These are phyloP conservation scores for Meta bourneti DNA, from an alignment of 2,888 invertebrate genomes.

Conservation along the genomic window DNA sequence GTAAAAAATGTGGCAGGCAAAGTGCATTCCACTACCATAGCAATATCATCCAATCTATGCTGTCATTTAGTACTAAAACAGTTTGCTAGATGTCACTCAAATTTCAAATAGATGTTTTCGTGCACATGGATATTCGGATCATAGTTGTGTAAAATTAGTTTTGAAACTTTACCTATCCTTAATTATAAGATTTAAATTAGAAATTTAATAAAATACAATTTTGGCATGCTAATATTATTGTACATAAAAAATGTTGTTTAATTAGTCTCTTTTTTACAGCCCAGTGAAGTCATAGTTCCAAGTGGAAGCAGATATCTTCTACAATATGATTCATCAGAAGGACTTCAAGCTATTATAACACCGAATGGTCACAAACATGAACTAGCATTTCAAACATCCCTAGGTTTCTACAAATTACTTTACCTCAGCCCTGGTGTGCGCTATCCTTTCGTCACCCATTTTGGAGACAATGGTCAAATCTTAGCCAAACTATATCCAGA, in stretches of 20 bases:
- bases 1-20: no score
- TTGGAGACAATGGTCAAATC: constrained; percentile 90
- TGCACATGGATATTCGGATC: no score
- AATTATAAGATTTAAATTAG: neutral
- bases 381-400: constrained; percentile 93
- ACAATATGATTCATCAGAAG: constrained; percentile 89
- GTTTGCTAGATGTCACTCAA: no score
- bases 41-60: no score
- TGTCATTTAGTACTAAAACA: no score
- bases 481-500: constrained; percentile 94
- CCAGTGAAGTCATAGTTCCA: constrained; percentile 93
- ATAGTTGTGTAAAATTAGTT: no score
- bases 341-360: constrained; percentile 90
- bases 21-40: no score
- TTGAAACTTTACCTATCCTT: neutral
- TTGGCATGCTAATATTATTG: neutral
- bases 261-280: constrained; percentile 81
- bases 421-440: constrained; percentile 89
- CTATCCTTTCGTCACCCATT: constrained; percentile 92
- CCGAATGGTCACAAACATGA: constrained; percentile 94
- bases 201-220: neutral
- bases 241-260: neutral
- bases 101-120: no score
- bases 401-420: constrained; percentile 90
- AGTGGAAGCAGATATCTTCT: constrained; percentile 92